A percentile compares a stretch with the other conserved stretches of the same genome.
Evolutionary conservation across 2,888 invertebrate genomes (phyloP).

Genomic region (Margaritifera margaritifera): DNA sequence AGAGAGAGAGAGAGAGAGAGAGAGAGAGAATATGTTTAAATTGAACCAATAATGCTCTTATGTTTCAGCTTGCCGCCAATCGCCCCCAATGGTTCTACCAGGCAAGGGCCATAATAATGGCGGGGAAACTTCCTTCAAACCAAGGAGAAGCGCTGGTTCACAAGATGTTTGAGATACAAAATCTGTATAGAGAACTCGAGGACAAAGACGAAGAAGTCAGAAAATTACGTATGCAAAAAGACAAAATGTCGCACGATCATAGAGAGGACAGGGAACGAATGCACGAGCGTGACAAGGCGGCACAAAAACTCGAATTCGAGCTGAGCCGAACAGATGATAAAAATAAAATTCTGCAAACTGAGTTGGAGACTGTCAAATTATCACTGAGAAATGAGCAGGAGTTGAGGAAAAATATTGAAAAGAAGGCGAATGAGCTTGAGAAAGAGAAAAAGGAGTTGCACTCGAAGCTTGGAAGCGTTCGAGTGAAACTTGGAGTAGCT

Average conservation of each 20-base stretch:
- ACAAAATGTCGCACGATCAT: constrained; percentile 4
- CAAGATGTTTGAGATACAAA: constrained; percentile 32
- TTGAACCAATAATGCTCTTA: neutral
- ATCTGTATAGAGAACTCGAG: constrained; percentile 28
- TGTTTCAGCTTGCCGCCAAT: no score
- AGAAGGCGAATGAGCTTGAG: constrained; percentile 19
- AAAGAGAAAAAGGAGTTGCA: constrained; percentile 26
- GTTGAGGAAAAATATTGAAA: constrained; percentile 20
- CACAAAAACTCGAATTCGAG: constrained; percentile 8
- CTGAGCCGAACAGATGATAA: constrained; percentile 19
- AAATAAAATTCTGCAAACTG: constrained; percentile 14
- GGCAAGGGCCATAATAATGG: no score
- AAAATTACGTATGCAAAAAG: constrained; percentile 4
- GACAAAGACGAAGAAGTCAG: constrained; percentile 18
- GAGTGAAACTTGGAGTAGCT: constrained; percentile 33
- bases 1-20: no score
- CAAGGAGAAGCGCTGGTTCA: constrained; percentile 18
- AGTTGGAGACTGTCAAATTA: constrained; percentile 25
- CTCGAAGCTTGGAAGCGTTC: constrained; percentile 15
- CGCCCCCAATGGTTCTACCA: no score
- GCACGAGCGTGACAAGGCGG: constrained; percentile 5
- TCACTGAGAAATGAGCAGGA: constrained; percentile 28
- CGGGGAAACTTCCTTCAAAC: no score
- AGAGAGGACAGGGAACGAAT: neutral
- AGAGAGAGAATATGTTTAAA: no score